A percentile compares a stretch with the other conserved stretches of the same genome.
These are phyloP conservation scores for Lissonota sp. DNA, from an alignment of 2,888 invertebrate species.

Conservation along the genomic window DNA sequence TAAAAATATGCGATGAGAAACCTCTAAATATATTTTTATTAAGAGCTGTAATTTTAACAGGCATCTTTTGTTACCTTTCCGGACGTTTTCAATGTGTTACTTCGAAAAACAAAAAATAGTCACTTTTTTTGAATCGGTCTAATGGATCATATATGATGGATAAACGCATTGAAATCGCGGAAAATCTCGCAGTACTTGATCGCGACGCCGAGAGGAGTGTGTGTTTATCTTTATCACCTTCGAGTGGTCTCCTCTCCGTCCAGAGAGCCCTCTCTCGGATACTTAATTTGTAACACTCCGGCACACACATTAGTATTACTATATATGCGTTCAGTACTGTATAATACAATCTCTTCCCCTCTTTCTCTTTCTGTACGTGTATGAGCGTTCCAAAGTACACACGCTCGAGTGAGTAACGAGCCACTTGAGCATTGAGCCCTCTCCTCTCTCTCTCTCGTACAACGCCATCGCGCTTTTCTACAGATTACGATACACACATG, in stretches of 20 bases:
- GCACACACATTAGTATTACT: neutral
- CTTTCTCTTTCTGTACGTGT: slow-evolving; percentile 5
- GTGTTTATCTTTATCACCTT: slow-evolving; percentile 12
- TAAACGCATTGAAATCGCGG: too few species aligned
- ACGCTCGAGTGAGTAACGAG: slow-evolving; percentile 52
- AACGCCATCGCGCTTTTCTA: slow-evolving; percentile 38
- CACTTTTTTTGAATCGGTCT: too few species aligned
- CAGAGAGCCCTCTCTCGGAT: slow-evolving; percentile 19
- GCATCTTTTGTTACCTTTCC: too few species aligned
- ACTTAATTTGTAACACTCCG: slow-evolving; percentile 56
- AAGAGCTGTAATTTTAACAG: too few species aligned
- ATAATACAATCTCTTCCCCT: slow-evolving; percentile 3
- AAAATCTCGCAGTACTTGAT: neutral
- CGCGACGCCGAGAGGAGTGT: neutral
- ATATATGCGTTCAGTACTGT: neutral
- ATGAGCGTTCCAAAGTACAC: slow-evolving; percentile 7
- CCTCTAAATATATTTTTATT: too few species aligned
- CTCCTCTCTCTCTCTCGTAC: slow-evolving; percentile 15
- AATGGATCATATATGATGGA: too few species aligned
- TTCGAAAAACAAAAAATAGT: too few species aligned
- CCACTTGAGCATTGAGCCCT: slow-evolving; percentile 51
- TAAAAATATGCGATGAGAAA: too few species aligned
- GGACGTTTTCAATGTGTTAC: too few species aligned
- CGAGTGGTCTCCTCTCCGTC: slow-evolving; percentile 13
- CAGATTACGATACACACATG: slow-evolving; percentile 34